Evolutionary conservation across 2,113 vertebrate genomes (phyloP).

Genomic region (Myotis davidii): DNA sequence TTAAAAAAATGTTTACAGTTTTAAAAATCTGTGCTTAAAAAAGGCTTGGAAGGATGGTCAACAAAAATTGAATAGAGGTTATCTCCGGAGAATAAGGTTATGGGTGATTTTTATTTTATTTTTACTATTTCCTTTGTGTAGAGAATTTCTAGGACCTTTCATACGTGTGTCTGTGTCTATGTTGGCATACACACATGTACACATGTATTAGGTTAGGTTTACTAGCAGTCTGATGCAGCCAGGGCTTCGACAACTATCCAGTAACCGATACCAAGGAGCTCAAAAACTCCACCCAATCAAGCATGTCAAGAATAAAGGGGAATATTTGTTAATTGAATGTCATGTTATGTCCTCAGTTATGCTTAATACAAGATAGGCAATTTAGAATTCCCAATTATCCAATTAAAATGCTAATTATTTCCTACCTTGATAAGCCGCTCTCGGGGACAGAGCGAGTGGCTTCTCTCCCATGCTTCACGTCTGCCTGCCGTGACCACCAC

Average conservation of each 20-base stretch:
- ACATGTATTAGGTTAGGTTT: neutral
- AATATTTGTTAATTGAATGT: slow-evolving; percentile 77
- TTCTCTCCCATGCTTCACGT: neutral
- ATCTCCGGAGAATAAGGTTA: neutral
- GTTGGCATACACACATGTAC: neutral
- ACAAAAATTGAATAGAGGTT: neutral
- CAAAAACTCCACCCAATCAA: slow-evolving; percentile 48
- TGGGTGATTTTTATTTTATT: neutral
- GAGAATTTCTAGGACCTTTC: neutral
- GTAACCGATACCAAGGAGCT: neutral
- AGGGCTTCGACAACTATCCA: neutral
- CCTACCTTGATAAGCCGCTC: slow-evolving; percentile 71
- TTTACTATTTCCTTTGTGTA: neutral
- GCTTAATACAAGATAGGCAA: slow-evolving; percentile 79
- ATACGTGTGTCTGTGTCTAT: too few species aligned
- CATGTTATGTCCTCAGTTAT: slow-evolving; percentile 71
- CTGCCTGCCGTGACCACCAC: neutral
- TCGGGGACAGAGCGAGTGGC: slow-evolving; percentile 57
- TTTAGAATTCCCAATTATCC: slow-evolving; percentile 82
- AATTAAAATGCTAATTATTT: slow-evolving; percentile 86
- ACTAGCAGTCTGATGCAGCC: neutral
- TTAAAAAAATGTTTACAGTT: neutral
- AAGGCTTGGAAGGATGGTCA: neutral
- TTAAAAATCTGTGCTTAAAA: neutral
- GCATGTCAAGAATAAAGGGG: slow-evolving; percentile 71